Base-by-base conservation (phyloP, 2,113 vertebrate species). In the Orientallactaga bullata region DNA sequence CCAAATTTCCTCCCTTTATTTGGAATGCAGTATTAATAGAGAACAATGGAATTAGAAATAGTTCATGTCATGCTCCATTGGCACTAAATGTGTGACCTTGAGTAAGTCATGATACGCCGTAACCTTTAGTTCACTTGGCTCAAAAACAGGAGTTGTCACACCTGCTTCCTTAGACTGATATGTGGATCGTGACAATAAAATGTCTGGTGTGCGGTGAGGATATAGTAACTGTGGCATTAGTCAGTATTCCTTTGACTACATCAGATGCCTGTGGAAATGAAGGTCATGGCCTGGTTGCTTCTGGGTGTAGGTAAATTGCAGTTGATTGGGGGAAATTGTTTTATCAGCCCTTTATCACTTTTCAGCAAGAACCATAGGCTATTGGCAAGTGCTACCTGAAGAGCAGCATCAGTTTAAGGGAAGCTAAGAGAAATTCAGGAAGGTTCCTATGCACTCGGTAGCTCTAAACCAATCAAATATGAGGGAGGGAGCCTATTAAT, bases 101-200 rank as follows among this genome's bases (percentile, higher is more conserved):
- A 23, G 3, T 84, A 85, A 71, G 61, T 73, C 28, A n/a, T 72
- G 68, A n/a, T 60, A 58, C 21, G 24, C 39, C 58, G 12, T 80
- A 35, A 51, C 16, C 68, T 88, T 90, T 37, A 95, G 47, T 20
- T 66, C 10, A 63, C n/a, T 89, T 18, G 74, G 15, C 28, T 85
- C 18, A 69, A 74, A 55, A 47, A n/a, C 42, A 47, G 20, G 32
- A 28, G 13, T 61, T 30, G 60, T 77, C 60, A 47, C 78, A 71
- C 28, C 68, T 89, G 28, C 78, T 82, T 88, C 28, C n/a, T 65
- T 87, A 84, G 24, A 15, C 81, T 88, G n/a, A 77, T 77, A 90
- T n/a, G 10, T 87, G 82, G 82, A 42, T 81, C 42, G 5, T 76
- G 60, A 26, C 7, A 65, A 76, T 74, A 72, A 65, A 77, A 74